phyloP scores from a whole-genome alignment of 1,140 invertebrate species.

The Drosophila insularis region DNA sequence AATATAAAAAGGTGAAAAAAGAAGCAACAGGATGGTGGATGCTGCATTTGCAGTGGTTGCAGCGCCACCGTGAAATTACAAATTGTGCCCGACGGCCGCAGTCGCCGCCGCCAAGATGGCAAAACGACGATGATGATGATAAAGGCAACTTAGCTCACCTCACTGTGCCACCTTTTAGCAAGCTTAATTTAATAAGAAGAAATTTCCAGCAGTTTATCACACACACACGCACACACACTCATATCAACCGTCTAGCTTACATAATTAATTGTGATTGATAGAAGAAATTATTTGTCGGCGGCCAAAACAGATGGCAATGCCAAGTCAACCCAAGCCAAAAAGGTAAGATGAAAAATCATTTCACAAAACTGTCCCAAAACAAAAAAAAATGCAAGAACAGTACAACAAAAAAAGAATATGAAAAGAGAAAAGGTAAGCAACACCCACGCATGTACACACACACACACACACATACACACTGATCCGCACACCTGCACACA shows the following conservation, averaged over 20 bases:
- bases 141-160: constrained; percentile 16
- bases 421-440: constrained; percentile 13
- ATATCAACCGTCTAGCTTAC: constrained; percentile 24
- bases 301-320: constrained; percentile 60
- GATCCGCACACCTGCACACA: constrained; percentile 64
- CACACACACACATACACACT: constrained; percentile 28
- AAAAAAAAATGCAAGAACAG: constrained; percentile 27
- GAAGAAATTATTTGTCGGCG: constrained; percentile 72
- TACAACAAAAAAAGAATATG: not conserved
- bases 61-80: constrained; percentile 61
- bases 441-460: constrained; percentile 17
- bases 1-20: not conserved
- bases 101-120: constrained; percentile 26
- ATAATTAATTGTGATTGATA: constrained; percentile 81
- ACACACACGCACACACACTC: constrained; percentile 38
- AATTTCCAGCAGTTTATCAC: constrained; percentile 56
- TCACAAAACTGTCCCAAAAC: constrained; percentile 64
- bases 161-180: constrained; percentile 25
- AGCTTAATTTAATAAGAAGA: constrained; percentile 73
- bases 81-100: constrained; percentile 47
- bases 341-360: constrained; percentile 75
- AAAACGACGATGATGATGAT: not conserved
- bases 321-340: constrained; percentile 40
- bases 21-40: constrained; percentile 10
- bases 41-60: constrained; percentile 21